These are phyloP conservation scores for Agrochola macilenta DNA, from an alignment of 2,888 invertebrate species.

Conservation along the genomic window DNA sequence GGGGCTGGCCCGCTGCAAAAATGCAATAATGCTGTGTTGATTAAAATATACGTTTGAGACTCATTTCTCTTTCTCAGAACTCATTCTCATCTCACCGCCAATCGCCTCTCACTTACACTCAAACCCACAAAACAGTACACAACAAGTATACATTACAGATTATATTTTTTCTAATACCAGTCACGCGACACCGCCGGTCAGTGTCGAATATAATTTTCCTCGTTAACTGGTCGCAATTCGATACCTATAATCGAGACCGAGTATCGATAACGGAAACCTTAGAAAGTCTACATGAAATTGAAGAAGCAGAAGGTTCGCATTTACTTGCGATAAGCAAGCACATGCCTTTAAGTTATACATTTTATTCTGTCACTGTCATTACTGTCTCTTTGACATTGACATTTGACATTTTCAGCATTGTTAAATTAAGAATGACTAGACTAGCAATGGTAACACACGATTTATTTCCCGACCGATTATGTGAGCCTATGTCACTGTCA, in stretches of 20 bases:
- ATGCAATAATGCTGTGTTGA: too few species aligned
- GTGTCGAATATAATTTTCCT: slow-evolving; percentile 88
- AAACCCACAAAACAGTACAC: slow-evolving; percentile 66
- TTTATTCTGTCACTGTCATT: neutral
- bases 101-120: slow-evolving; percentile 2
- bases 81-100: neutral
- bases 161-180: slow-evolving; percentile 77
- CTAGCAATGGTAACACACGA: neutral
- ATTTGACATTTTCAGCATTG: neutral
- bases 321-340: neutral
- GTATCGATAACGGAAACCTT: slow-evolving; percentile 87
- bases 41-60: too few species aligned
- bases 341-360: neutral
- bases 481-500: too few species aligned
- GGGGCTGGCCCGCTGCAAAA: too few species aligned
- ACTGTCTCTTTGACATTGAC: neutral
- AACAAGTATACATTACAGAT: slow-evolving; percentile 77
- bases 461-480: neutral
- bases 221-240: slow-evolving; percentile 82
- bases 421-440: neutral
- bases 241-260: slow-evolving; percentile 82
- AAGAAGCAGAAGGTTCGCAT: slow-evolving; percentile 37
- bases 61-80: too few species aligned
- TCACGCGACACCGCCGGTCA: slow-evolving; percentile 83
- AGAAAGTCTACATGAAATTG: slow-evolving; percentile 67